Conservation (phyloP, 2,113 vertebrate genomes). For the Ifrita kowaldi region DNA sequence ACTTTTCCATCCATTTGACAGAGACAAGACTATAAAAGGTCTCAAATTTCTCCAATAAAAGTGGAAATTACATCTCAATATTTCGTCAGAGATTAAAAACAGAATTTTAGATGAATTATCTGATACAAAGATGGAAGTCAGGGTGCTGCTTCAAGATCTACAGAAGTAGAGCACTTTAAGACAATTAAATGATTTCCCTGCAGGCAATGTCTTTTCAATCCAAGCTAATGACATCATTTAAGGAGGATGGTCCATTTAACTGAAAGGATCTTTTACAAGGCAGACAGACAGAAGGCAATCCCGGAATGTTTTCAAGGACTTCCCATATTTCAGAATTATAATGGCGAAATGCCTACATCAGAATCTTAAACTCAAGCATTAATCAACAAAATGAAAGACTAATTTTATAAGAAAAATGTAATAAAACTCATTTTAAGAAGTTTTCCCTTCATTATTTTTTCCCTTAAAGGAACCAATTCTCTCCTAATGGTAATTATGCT, state of each 20-base stretch:
- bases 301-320: conserved; percentile 76
- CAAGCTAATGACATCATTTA: conserved; percentile 83
- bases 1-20: conserved; percentile 41
- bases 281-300: conserved; percentile 82
- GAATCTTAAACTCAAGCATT: conserved; percentile 77
- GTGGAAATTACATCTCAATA: conserved; percentile 70
- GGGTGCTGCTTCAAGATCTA: conserved; percentile 70
- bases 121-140: conserved; percentile 73
- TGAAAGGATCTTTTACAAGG: conserved; percentile 79
- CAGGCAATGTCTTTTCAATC: conserved; percentile 83
- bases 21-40: conserved; percentile 57
- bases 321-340: conserved; percentile 81
- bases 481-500: conserved; percentile 68
- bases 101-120: conserved; percentile 74
- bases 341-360: conserved; percentile 78
- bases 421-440: conserved; percentile 70
- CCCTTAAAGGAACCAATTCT: conserved; percentile 71
- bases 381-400: conserved; percentile 77
- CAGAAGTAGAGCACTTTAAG: conserved; percentile 80
- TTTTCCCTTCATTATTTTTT: conserved; percentile 69
- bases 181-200: conserved; percentile 83
- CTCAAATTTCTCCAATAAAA: conserved; percentile 70
- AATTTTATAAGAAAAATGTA: conserved; percentile 73
- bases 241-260: conserved; percentile 84
- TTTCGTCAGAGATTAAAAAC: conserved; percentile 72